A percentile compares a stretch with the other conserved stretches of the same genome.
Conservation (phyloP, 2,113 vertebrate genomes). For the Nanorana parkeri region DNA sequence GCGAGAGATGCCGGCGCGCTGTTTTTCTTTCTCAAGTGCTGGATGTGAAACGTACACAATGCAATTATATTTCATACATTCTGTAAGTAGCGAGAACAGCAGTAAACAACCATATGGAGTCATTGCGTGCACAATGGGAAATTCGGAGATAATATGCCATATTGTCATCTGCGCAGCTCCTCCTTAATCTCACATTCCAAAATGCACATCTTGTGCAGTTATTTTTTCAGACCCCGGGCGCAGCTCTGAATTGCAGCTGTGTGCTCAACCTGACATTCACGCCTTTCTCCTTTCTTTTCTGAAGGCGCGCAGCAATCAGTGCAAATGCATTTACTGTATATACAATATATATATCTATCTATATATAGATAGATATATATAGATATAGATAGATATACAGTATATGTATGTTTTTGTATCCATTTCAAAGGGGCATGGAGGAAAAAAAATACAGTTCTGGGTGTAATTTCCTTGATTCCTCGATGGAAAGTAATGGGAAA, state of each 20-base stretch:
- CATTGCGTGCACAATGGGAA: neutral
- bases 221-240: neutral
- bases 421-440: neutral
- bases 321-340: too few species aligned
- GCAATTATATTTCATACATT: slow-evolving; percentile 29
- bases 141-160: neutral
- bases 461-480: slow-evolving; percentile 14
- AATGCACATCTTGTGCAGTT: slow-evolving; percentile 12
- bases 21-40: slow-evolving; percentile 5
- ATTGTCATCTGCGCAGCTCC: slow-evolving; percentile 1
- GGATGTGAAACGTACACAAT: neutral
- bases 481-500: too few species aligned
- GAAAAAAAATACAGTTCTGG: slow-evolving; percentile 16
- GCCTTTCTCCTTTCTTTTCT: neutral
- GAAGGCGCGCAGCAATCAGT: slow-evolving; percentile 4
- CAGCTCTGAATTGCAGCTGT: neutral
- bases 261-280: neutral
- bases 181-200: slow-evolving; percentile 31
- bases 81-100: slow-evolving; percentile 33
- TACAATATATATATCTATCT: too few species aligned
- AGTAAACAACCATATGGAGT: slow-evolving; percentile 14
- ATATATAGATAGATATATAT: too few species aligned
- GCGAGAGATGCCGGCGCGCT: neutral
- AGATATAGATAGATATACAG: too few species aligned
- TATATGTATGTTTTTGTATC: too few species aligned